These are phyloP conservation scores for Chrysemys picta DNA, from an alignment of 2,113 vertebrate species.

Conservation along the genomic window DNA sequence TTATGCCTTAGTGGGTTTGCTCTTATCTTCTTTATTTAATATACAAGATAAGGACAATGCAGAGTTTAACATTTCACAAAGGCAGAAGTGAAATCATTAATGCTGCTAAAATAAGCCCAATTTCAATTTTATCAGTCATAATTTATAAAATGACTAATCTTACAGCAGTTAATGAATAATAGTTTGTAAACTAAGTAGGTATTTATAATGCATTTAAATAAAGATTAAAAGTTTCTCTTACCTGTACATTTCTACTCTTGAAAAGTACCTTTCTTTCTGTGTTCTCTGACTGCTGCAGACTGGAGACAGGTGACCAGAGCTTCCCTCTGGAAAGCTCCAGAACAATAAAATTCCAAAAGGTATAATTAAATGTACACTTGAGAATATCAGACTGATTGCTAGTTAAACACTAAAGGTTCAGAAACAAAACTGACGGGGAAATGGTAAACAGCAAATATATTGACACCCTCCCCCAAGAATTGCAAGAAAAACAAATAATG, in stretches of 20 bases:
- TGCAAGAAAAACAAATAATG: not conserved
- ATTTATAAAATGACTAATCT: not conserved
- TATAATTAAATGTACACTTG: not conserved
- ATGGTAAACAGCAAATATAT: not conserved
- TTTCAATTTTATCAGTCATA: not conserved
- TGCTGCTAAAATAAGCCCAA: not conserved
- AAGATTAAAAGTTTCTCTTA: not conserved
- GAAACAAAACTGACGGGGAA: not conserved
- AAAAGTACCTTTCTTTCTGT: not conserved
- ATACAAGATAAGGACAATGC: not conserved
- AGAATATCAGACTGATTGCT: not conserved
- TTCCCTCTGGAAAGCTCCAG: not conserved
- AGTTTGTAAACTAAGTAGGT: not conserved
- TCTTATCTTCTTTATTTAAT: not conserved
- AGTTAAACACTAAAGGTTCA: not conserved
- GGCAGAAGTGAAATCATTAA: not conserved
- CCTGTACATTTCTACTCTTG: not conserved
- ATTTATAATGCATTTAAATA: not conserved
- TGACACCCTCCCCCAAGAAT: fast-evolving
- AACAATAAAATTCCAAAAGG: not conserved
- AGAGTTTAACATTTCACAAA: not conserved
- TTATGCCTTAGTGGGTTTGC: not conserved
- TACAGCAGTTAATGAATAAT: not conserved
- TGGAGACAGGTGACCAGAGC: not conserved
- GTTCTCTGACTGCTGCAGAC: slow-evolving; percentile 22